These are phyloP conservation scores for Pammene aurita DNA, from an alignment of 2,888 invertebrate species.

Conservation along the genomic window DNA sequence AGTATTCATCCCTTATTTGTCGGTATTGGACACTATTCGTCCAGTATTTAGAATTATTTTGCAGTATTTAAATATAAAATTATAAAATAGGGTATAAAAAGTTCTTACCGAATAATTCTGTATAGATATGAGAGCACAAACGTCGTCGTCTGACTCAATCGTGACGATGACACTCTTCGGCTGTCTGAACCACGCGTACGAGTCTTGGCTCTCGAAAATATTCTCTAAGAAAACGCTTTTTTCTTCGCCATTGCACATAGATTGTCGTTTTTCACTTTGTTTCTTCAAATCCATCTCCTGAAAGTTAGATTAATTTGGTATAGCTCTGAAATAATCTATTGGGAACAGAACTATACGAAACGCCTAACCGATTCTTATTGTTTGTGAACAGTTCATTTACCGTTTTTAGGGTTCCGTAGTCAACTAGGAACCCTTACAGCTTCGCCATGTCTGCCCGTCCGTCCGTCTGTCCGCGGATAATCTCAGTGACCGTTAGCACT, in stretches of 20 bases:
- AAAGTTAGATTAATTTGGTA: neutral
- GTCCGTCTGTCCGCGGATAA: too few relatives aligned
- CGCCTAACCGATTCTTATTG: too few relatives aligned
- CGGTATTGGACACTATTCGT: neutral
- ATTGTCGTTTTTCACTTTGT: conserved; percentile 68
- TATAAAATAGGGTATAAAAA: too few relatives aligned
- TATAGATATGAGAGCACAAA: conserved; percentile 91
- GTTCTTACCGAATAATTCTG: conserved; percentile 87
- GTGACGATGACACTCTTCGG: conserved; percentile 84
- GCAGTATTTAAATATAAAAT: neutral
- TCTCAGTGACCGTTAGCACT: too few relatives aligned
- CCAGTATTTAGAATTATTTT: neutral
- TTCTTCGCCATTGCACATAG: conserved; percentile 78
- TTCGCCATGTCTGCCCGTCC: too few relatives aligned
- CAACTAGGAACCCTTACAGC: too few relatives aligned
- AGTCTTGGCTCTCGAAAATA: conserved; percentile 47
- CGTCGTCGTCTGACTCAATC: conserved; percentile 85
- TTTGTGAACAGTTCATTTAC: too few relatives aligned
- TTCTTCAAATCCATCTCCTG: conserved; percentile 55
- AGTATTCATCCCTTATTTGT: too few relatives aligned
- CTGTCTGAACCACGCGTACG: conserved; percentile 62
- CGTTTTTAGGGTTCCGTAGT: too few relatives aligned
- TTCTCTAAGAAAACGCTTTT: conserved; percentile 53
- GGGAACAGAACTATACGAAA: too few relatives aligned
- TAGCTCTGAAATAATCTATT: too few relatives aligned